Evolutionary conservation across 2,113 vertebrate genomes (phyloP).

Genomic region (Atherinomorus stipes): DNA sequence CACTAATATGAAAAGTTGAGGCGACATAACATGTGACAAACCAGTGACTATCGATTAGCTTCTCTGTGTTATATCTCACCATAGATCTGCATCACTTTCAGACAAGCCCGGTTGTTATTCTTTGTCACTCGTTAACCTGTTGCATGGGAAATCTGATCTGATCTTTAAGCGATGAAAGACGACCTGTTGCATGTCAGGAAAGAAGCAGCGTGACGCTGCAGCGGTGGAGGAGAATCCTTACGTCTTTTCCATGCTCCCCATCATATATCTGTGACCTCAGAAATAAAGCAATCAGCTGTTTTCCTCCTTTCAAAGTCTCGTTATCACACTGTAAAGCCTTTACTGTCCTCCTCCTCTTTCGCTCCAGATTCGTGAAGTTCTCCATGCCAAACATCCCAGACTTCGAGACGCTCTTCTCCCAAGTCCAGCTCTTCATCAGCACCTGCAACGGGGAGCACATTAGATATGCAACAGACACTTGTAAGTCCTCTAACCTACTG

Average conservation of each 20-base stretch:
- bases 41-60: too few species aligned
- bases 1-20: neutral
- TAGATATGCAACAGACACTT: conserved; percentile 99
- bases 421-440: conserved; percentile 99
- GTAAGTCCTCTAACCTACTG: conserved; percentile 81
- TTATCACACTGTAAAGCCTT: neutral
- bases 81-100: too few species aligned
- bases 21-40: neutral
- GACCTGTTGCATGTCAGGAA: too few species aligned
- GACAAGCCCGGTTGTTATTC: too few species aligned
- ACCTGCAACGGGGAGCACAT: conserved; percentile 99
- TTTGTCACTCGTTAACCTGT: too few species aligned
- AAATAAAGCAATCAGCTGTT: neutral
- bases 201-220: too few species aligned
- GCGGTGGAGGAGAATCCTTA: too few species aligned
- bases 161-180: too few species aligned
- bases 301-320: neutral
- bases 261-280: neutral
- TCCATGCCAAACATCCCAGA: conserved; percentile 99
- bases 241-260: neutral
- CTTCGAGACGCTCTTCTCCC: conserved; percentile 98
- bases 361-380: conserved; percentile 97
- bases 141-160: too few species aligned
- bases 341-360: conserved; percentile 39
- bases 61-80: too few species aligned